Evolutionary conservation across 2,113 vertebrate genomes (phyloP), one percentile per base, ranked within the genome.

Genomic region (Athene cunicularia): DNA sequence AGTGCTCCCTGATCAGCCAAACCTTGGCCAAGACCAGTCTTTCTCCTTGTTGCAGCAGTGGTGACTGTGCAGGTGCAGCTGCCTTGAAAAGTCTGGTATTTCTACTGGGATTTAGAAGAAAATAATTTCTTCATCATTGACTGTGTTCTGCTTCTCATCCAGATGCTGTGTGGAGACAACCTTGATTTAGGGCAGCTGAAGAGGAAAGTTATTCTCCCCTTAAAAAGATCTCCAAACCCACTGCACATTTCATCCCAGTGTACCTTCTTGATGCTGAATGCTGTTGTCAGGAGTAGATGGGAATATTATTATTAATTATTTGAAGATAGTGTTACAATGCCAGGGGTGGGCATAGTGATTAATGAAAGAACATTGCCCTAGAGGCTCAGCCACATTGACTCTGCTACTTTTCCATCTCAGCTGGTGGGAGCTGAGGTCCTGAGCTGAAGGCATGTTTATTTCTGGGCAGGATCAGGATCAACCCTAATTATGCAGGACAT

Each of bases 301-400:
- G 64, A 68, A 90, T 64, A 59, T 81, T 56, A 64, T 63, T 93
- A 63, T 77, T 92, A 79, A 59, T 74, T 35, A 41, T 86, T 47
- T 79, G 80, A 92, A 72, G 72, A 52, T 2, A 63, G 19, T 0
- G 1, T 59, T 86, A 66, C 14, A 37, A 23, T 27, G 92, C 64
- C 64, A 52, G 52, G 56, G 41, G 59, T 77, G 35, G 1, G 6
- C 66, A 43, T 27, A 55, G 37, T 32, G 35, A 56, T 56, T 74
- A 22, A 26, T 21, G 41, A 39, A 52, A 84, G 71, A 86, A 63
- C 58, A 43, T 47, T 50, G 59, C 63, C 47, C 67, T 66, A 63
- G 74, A 49, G 75, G 41, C 50, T 96, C 83, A 89, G 52, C 41
- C 63, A 76, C 80, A 71, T 10, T 0, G 0, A 35, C 52, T 75